Evolutionary conservation across 2,888 invertebrate genomes (phyloP), one percentile per base, ranked within the genome.

Genomic region (Troides oblongomaculatus): DNA sequence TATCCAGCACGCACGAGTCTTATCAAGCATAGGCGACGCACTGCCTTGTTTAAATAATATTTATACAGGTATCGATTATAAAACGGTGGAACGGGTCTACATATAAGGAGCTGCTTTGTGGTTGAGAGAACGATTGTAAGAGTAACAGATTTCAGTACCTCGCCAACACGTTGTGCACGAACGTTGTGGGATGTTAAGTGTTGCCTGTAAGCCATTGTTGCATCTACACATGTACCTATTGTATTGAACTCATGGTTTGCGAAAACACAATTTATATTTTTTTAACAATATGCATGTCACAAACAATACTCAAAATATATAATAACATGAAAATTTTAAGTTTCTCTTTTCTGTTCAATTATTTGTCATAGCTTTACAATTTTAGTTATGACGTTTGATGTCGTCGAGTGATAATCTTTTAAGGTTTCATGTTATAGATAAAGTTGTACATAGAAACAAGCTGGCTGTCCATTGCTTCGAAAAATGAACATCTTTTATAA

Each of bases 1-100:
- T 86, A 84, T 88, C 88, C 82, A 87, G 87, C 89, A 90, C 90
- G 89, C 90, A 90, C 89, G 86, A 84, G 89, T 88, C 88, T 88
- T 88, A 87, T 85, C 80, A 87, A 82, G 88, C 87, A 86, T 87
- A 84, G 83, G 84, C 84, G 85, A 84, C 82, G 88, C 90, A 90
- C 88, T 78, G 43, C 57, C 79, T 81, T 79, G 75, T 76, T 77
- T 79, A 79, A 81, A 79, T 78, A 77, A 80, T 77, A 77, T 81
- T 80, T 78, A 78, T 81, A 77, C 80, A 80, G 78, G 78, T 79
- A 78, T 79, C 76, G 79, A 68, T 80, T 77, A 62, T 66, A 71
- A 65, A 71, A 61, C 67, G 58, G 66, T 67, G n/a, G 62, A 43
- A 30, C 59, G 36, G 14, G 12, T 58, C 57, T 18, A 30, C 7